A percentile compares a stretch with the other conserved stretches of the same genome.
Conservation (phyloP, 1,140 invertebrate genomes). For the Caenorhabditis tropicalis region DNA sequence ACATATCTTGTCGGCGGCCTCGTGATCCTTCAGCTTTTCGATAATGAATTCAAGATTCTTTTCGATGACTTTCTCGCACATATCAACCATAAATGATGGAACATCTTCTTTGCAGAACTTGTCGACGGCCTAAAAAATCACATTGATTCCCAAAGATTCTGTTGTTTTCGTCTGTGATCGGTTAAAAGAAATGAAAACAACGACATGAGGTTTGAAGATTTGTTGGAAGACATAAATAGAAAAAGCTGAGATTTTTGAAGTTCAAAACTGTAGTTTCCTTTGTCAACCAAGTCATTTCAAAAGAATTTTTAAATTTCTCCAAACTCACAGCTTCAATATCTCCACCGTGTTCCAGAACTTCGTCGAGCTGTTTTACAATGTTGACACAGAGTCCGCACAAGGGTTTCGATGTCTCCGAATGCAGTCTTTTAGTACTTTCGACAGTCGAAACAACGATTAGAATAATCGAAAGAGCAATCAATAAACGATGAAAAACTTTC, state of each 20-base stretch:
- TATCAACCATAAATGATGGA: slow-evolving; percentile 32
- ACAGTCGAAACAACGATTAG: neutral
- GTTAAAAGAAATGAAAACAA: no score
- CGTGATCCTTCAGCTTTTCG: slow-evolving; percentile 30
- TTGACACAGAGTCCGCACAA: slow-evolving; percentile 27
- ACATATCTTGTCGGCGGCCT: slow-evolving; percentile 20
- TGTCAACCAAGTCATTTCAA: no score
- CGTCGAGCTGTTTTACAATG: slow-evolving; percentile 5
- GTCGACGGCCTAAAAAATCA: slow-evolving; percentile 19
- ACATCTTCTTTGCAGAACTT: slow-evolving; percentile 46
- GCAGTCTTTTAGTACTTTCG: neutral
- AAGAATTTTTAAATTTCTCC: no score
- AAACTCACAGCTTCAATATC: slow-evolving; percentile 29
- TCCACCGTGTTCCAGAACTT: slow-evolving; percentile 19
- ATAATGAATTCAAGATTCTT: slow-evolving; percentile 31
- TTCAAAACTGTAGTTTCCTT: no score
- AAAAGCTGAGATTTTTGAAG: no score
- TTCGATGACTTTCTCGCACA: slow-evolving; percentile 29
- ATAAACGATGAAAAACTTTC: neutral
- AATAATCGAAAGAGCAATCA: neutral
- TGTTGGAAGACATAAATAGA: no score
- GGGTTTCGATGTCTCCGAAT: slow-evolving; percentile 1
- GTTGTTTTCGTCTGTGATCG: no score
- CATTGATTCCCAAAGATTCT: no score
- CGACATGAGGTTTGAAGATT: no score